Percentiles rank a stretch among this genome's conserved stretches.
These are phyloP conservation scores for Chironomus tentans DNA, from an alignment of 2,888 invertebrate species.

Conservation along the genomic window DNA sequence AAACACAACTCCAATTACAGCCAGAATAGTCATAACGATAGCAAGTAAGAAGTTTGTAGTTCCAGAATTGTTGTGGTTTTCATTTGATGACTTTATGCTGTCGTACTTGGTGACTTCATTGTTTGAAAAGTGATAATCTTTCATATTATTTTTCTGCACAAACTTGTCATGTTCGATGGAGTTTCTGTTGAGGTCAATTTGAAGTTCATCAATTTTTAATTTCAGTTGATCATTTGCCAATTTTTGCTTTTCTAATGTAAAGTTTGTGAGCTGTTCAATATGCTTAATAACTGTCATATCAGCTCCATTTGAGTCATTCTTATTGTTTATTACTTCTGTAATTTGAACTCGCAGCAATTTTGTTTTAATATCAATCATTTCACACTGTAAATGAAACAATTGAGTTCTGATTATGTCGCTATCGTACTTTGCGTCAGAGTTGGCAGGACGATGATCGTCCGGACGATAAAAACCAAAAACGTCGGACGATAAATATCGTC, in stretches of 20 bases:
- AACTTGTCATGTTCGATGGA: background rate
- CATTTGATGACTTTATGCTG: too few species aligned
- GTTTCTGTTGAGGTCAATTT: background rate
- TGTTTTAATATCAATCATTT: background rate
- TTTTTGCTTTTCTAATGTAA: background rate
- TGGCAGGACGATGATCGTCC: too few species aligned
- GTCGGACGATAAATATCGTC: too few species aligned
- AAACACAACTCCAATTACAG: background rate
- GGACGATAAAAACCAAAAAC: too few species aligned
- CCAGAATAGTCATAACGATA: background rate
- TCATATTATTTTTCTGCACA: background rate
- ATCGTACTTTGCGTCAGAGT: too few species aligned
- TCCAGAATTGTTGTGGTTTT: background rate
- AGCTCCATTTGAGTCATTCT: background rate
- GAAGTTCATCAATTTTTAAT: background rate
- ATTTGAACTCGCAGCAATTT: background rate
- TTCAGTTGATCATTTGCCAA: background rate
- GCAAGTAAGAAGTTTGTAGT: background rate
- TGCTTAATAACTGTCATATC: background rate
- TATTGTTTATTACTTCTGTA: background rate
- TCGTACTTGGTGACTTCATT: background rate
- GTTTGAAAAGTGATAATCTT: background rate
- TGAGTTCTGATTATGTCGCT: background rate
- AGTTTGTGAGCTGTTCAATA: background rate
- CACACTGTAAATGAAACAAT: background rate